phyloP scores from a whole-genome alignment of 2,888 invertebrate species.

The Eurois occulta region DNA sequence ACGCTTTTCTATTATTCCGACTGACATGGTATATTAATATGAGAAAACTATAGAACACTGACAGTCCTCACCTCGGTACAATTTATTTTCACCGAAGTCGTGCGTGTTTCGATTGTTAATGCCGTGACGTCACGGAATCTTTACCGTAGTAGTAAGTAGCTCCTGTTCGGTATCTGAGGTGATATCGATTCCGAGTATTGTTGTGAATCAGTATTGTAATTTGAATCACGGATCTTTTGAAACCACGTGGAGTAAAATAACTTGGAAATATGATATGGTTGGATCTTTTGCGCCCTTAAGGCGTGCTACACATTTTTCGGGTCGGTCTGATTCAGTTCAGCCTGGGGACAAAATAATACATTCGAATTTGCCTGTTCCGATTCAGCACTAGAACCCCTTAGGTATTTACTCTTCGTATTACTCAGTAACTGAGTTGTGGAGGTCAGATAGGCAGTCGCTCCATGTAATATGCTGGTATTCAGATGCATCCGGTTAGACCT shows the following conservation, averaged over 20 bases:
- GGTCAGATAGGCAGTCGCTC: not conserved
- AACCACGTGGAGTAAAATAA: not conserved
- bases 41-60: slow-evolving; percentile 19
- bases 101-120: slow-evolving; percentile 57
- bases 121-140: slow-evolving; percentile 49
- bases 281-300: not conserved
- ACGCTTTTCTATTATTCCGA: slow-evolving; percentile 20
- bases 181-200: slow-evolving; percentile 48
- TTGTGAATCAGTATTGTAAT: slow-evolving; percentile 46
- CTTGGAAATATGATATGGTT: not conserved
- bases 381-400: not conserved
- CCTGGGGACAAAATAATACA: not conserved
- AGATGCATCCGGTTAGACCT: not conserved
- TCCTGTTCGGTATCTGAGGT: slow-evolving; percentile 43
- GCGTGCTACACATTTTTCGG: not conserved
- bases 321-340: not conserved
- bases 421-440: not conserved
- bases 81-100: slow-evolving; percentile 43
- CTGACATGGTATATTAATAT: slow-evolving; percentile 33
- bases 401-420: not conserved
- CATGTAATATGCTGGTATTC: not conserved
- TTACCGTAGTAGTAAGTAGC: slow-evolving; percentile 20
- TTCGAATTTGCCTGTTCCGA: not conserved
- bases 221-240: slow-evolving; percentile 38
- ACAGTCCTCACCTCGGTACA: slow-evolving; percentile 21